Percentiles rank a stretch among this genome's conserved stretches.
phyloP scores from a whole-genome alignment of 2,113 vertebrate species.

The Phyllopteryx taeniolatus region DNA sequence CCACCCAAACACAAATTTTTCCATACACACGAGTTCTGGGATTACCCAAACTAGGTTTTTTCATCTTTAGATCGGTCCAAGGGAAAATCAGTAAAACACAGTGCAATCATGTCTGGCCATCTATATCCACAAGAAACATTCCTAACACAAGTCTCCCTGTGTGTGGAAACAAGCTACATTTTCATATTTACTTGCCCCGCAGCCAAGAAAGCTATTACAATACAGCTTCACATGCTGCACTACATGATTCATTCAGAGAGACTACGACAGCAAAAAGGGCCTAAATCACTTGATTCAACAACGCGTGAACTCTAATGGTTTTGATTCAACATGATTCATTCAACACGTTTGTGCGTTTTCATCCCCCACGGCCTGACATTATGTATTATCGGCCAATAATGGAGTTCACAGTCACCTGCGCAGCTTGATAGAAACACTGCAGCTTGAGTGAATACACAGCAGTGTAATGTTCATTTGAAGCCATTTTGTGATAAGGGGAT shows the following conservation, averaged over 20 bases:
- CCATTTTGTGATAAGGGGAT: neutral
- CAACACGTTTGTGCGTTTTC: constrained; percentile 22
- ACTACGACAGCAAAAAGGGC: constrained; percentile 13
- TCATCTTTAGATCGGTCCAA: too few species aligned
- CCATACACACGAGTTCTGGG: too few species aligned
- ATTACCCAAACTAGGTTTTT: too few species aligned
- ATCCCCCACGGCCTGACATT: neutral
- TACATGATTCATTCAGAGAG: constrained; percentile 35
- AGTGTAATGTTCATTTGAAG: neutral
- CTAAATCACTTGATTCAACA: constrained; percentile 34
- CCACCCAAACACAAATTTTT: too few species aligned
- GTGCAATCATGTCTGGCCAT: too few species aligned
- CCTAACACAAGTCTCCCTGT: neutral
- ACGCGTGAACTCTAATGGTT: constrained; percentile 30
- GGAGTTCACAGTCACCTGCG: neutral
- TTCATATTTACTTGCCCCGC: constrained; percentile 21
- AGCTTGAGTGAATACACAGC: neutral
- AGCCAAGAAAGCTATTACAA: constrained; percentile 44
- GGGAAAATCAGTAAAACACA: too few species aligned
- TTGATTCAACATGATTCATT: constrained; percentile 19
- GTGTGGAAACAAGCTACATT: neutral
- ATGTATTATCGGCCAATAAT: constrained; percentile 20
- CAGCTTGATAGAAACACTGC: constrained; percentile 3
- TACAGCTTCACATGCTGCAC: constrained; percentile 23
- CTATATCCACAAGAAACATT: too few species aligned